Percentiles rank a stretch among this genome's conserved stretches.
These are phyloP conservation scores for Pandemis cinnamomeana DNA, from an alignment of 2,888 invertebrate genomes.

Conservation along the genomic window DNA sequence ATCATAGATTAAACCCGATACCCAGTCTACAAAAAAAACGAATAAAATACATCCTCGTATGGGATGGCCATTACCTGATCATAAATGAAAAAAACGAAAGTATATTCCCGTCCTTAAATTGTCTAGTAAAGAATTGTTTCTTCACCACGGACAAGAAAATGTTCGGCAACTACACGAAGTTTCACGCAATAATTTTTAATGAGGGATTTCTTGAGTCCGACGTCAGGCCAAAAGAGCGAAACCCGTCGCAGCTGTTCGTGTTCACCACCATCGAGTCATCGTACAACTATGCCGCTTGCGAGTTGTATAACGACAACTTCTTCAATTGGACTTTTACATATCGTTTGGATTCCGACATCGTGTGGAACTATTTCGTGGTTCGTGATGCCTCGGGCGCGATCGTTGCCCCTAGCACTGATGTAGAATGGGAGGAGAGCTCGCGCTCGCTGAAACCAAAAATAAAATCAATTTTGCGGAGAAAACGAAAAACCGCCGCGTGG, in stretches of 20 bases:
- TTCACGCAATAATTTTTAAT: conserved; percentile 59
- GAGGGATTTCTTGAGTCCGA: conserved; percentile 47
- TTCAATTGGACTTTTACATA: conserved; percentile 71
- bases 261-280: conserved; percentile 60
- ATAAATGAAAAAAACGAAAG: conserved; percentile 18
- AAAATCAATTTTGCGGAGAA: conserved; percentile 52
- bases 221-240: conserved; percentile 49
- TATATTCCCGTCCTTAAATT: conserved; percentile 46
- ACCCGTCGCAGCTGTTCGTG: conserved; percentile 56
- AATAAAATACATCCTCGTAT: conserved; percentile 54
- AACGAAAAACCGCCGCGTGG: conserved; percentile 65
- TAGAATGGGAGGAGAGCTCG: conserved; percentile 50
- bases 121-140: conserved; percentile 53
- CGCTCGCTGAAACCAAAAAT: conserved; percentile 47
- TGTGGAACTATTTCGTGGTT: conserved; percentile 62
- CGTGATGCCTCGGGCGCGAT: conserved; percentile 52
- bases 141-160: conserved; percentile 53
- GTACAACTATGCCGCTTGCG: conserved; percentile 57
- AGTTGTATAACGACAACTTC: conserved; percentile 59
- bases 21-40: background rate
- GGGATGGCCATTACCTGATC: conserved; percentile 46
- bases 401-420: conserved; percentile 57
- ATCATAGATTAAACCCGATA: background rate
- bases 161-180: conserved; percentile 50
- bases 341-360: conserved; percentile 64